These are phyloP conservation scores for Montipora cactus DNA, from an alignment of 64 coral and sea anemone species.

Conservation along the genomic window DNA sequence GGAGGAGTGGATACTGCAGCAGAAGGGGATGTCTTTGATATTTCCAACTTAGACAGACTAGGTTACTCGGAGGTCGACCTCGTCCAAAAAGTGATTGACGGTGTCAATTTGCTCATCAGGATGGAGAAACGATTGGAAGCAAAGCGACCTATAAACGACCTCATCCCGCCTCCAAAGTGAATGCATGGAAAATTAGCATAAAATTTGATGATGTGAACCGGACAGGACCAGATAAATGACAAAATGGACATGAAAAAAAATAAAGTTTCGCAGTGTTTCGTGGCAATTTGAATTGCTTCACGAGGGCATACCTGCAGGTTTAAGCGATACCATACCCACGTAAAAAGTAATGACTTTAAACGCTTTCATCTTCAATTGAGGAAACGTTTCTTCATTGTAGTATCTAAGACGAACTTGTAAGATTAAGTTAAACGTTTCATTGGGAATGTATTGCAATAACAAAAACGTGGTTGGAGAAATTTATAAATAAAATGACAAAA, in stretches of 20 bases:
- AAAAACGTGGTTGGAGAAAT: not conserved
- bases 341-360: not conserved
- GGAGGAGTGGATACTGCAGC: constrained; percentile 92
- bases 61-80: constrained; percentile 91
- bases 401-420: not conserved
- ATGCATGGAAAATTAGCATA: not conserved
- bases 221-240: not conserved
- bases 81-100: constrained; percentile 81
- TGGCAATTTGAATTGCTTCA: constrained; percentile 10
- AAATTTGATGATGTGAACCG: not conserved
- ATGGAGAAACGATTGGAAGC: constrained; percentile 70
- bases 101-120: constrained; percentile 50
- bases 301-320: constrained; percentile 37
- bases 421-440: not conserved
- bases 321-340: not conserved
- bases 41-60: constrained; percentile 86
- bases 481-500: constrained; percentile 1
- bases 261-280: constrained; percentile 20
- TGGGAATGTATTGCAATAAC: not conserved
- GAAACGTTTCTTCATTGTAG: not conserved
- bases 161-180: constrained; percentile 35
- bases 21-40: constrained; percentile 85
- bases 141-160: constrained; percentile 41
- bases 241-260: constrained; percentile 21
- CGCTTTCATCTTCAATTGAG: not conserved